phyloP scores from a whole-genome alignment of 2,113 vertebrate genomes.

The Dromiciops gliroides region DNA sequence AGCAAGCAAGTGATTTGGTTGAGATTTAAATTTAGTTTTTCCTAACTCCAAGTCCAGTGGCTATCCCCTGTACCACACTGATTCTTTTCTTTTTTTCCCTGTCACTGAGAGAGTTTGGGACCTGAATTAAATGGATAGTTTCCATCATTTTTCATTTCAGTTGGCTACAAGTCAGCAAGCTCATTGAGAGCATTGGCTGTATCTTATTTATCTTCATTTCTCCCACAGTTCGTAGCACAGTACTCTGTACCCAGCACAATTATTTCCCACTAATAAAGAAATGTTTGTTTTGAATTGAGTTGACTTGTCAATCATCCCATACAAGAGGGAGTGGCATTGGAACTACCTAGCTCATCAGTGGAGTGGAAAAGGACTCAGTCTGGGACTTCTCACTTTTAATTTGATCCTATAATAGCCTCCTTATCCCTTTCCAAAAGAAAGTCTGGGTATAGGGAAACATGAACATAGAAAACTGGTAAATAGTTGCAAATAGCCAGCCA shows the following conservation, averaged over 20 bases:
- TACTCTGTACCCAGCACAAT: neutral
- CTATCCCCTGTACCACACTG: neutral
- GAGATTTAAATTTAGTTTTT: neutral
- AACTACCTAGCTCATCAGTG: neutral
- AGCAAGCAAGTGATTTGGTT: neutral
- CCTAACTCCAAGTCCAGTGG: neutral
- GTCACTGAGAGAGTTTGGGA: neutral
- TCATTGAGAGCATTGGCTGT: neutral
- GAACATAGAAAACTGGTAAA: slow-evolving; percentile 18
- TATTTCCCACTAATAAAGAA: neutral
- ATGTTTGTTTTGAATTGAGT: neutral
- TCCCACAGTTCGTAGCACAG: neutral
- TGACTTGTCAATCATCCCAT: neutral
- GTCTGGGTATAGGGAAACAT: neutral
- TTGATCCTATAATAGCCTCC: neutral
- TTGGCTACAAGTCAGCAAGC: neutral
- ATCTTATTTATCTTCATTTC: neutral
- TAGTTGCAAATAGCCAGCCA: neutral
- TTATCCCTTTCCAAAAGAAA: slow-evolving; percentile 31
- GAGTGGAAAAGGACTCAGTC: slow-evolving; percentile 9
- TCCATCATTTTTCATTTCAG: neutral
- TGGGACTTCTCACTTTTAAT: neutral
- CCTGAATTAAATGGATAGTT: neutral
- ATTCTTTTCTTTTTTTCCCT: neutral
- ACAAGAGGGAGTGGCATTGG: neutral